Evolutionary conservation across 2,113 vertebrate species (phyloP), one percentile per base, ranked within the genome.

Genomic region (Anguilla rostrata): DNA sequence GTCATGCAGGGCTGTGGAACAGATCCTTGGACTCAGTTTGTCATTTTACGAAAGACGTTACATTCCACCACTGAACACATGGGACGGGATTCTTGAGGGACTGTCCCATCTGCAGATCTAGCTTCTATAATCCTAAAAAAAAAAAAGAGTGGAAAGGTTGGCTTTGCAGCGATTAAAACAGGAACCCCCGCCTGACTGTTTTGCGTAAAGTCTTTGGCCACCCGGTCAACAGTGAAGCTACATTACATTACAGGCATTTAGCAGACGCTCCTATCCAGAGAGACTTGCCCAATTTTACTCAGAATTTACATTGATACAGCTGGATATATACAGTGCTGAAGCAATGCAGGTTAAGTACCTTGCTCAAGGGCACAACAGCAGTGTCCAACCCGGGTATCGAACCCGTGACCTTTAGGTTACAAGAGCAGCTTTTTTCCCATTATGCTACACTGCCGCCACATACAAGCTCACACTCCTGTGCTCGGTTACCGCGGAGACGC

Each of bases 101-200:
- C 71, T 34, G 2, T n/a, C 57, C 14, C 15, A 60, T 60, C 57
- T 60, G 57, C 57, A 60, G 14, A 60, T 34, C 15, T 8, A n/a
- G 63, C 20, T 8, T 26, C 63, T 12, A 9, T 34, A 75, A 82
- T 22, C n/a, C 43, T 82, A 56, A 56, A 82, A 7, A 29, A 85
- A 34, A 34, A n/a, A n/a, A 85, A 81, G 60, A 88, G 84, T 87
- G 88, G 5, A 89, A 90, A 87, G 88, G 86, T 26, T 81, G 88
- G 89, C 88, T 71, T 60, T 90, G 83, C 84, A 87, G 11, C 87
- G 90, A 90, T 60, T 84, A 29, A 79, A 91, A 90, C 41, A 88
- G 86, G 89, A 91, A 89, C 83, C 89, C 90, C 90, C 92, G 92
- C 91, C 89, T 89, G 89, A 90, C 88, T 93, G 91, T 92, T 95